These are phyloP conservation scores for Typhlichthys eigenmanni DNA, from an alignment of 2,797 vertebrate species.

Conservation along the genomic window DNA sequence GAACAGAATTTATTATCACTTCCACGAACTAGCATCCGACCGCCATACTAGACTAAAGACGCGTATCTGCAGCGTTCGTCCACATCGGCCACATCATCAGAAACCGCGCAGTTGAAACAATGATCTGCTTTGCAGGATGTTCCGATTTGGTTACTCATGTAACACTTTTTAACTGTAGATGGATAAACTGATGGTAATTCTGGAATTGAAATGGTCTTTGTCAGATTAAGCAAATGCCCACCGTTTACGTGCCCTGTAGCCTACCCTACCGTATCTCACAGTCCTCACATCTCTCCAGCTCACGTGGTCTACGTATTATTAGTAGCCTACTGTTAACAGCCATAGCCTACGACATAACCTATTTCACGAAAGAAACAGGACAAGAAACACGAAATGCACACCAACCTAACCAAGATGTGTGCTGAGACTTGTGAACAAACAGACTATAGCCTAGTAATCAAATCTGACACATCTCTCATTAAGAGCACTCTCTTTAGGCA, in stretches of 20 bases:
- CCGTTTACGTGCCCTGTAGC: too few relatives aligned
- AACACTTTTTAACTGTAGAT: slow-evolving; percentile 12
- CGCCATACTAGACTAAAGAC: slow-evolving; percentile 60
- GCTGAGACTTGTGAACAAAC: slow-evolving; percentile 41
- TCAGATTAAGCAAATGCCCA: too few relatives aligned
- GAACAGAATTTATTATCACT: slow-evolving; percentile 54
- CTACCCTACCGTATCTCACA: too few relatives aligned
- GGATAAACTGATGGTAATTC: neutral
- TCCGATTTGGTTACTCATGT: slow-evolving; percentile 11
- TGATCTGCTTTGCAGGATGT: neutral
- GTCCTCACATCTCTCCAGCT: too few relatives aligned
- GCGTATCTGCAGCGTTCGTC: slow-evolving; percentile 34
- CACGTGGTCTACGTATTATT: too few relatives aligned
- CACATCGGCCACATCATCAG: slow-evolving; percentile 20
- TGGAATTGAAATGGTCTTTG: neutral
- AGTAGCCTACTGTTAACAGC: too few relatives aligned
- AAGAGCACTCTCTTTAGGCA: slow-evolving; percentile 54
- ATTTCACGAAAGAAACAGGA: slow-evolving; percentile 17
- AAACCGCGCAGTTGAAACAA: neutral
- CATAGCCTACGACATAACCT: too few relatives aligned
- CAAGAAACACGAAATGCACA: slow-evolving; percentile 33
- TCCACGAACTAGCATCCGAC: slow-evolving; percentile 51
- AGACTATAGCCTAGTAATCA: slow-evolving; percentile 42
- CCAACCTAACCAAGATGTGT: slow-evolving; percentile 56
- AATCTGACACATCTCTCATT: slow-evolving; percentile 58